phyloP scores from a whole-genome alignment of 2,888 invertebrate genomes.

The Stenotaenia linearis region DNA sequence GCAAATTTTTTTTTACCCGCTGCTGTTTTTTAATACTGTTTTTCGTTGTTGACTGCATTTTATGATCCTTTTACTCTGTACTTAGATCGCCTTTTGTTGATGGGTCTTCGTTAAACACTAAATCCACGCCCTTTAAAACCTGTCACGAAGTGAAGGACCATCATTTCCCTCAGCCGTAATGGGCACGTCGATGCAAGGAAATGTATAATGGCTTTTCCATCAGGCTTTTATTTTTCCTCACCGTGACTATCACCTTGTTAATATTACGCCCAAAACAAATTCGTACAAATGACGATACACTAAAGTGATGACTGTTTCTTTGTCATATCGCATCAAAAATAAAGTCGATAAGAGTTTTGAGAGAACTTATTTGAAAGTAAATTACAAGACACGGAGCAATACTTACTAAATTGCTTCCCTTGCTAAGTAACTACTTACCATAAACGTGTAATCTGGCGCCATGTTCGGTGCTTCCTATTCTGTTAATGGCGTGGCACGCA shows the following conservation, averaged over 20 bases:
- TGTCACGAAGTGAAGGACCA: constrained; percentile 23
- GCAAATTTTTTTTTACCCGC: neutral
- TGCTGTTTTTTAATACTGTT: constrained; percentile 7
- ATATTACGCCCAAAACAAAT: neutral
- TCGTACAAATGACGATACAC: neutral
- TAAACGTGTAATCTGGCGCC: constrained; percentile 24
- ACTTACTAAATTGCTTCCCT: neutral
- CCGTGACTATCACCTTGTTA: constrained; percentile 4
- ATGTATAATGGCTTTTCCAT: neutral
- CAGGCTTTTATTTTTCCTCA: neutral
- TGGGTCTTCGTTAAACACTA: constrained; percentile 24
- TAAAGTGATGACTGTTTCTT: neutral
- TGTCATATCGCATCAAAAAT: neutral
- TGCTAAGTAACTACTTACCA: neutral
- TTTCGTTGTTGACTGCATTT: constrained; percentile 11
- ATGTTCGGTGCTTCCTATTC: constrained; percentile 11
- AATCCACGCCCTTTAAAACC: constrained; percentile 23
- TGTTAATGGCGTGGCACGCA: constrained; percentile 28
- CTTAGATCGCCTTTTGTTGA: constrained; percentile 13
- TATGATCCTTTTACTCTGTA: constrained; percentile 15
- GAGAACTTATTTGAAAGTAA: neutral
- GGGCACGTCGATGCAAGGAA: neutral
- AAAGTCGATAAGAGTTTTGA: neutral
- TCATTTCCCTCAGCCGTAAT: constrained; percentile 3
- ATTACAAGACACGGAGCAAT: neutral